A percentile compares a stretch with the other conserved stretches of the same genome.
Conservation (phyloP, 2,888 invertebrate genomes). For the Limenitis arthemis region DNA sequence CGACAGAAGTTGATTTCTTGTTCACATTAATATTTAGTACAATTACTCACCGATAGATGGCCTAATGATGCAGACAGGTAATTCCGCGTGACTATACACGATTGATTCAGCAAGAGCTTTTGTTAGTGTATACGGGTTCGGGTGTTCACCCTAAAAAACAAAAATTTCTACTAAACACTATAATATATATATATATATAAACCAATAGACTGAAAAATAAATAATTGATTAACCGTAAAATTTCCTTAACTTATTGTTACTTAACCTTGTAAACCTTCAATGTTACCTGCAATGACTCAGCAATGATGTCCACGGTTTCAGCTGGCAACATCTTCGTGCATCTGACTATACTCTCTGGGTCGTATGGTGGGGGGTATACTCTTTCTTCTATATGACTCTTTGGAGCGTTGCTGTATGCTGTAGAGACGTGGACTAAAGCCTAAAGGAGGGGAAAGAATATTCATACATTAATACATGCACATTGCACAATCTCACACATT, state of each 20-base stretch:
- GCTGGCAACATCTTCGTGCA: slow-evolving; percentile 75
- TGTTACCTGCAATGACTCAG: slow-evolving; percentile 70
- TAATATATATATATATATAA: too few species aligned
- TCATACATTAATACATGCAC: too few species aligned
- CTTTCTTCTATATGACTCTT: slow-evolving; percentile 83
- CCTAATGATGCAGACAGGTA: slow-evolving; percentile 92
- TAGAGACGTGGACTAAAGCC: slow-evolving; percentile 93
- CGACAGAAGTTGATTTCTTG: neutral
- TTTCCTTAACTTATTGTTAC: neutral
- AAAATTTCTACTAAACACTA: neutral
- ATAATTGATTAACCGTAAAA: too few species aligned
- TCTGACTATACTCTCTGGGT: slow-evolving; percentile 74
- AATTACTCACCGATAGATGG: slow-evolving; percentile 85
- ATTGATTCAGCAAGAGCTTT: slow-evolving; percentile 94
- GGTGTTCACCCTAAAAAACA: slow-evolving; percentile 77
- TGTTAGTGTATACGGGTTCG: slow-evolving; percentile 96
- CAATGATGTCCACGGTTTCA: slow-evolving; percentile 71
- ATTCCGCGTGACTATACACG: slow-evolving; percentile 77
- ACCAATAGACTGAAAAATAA: too few species aligned
- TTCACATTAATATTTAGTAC: neutral
- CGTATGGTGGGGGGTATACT: slow-evolving; percentile 82
- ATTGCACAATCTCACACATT: too few species aligned
- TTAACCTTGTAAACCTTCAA: neutral
- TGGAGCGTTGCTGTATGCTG: slow-evolving; percentile 97
- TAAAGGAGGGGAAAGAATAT: slow-evolving; percentile 30